Evolutionary conservation across 2,113 vertebrate genomes (phyloP), one percentile per base, ranked within the genome.

Genomic region (Plecotus auritus): DNA sequence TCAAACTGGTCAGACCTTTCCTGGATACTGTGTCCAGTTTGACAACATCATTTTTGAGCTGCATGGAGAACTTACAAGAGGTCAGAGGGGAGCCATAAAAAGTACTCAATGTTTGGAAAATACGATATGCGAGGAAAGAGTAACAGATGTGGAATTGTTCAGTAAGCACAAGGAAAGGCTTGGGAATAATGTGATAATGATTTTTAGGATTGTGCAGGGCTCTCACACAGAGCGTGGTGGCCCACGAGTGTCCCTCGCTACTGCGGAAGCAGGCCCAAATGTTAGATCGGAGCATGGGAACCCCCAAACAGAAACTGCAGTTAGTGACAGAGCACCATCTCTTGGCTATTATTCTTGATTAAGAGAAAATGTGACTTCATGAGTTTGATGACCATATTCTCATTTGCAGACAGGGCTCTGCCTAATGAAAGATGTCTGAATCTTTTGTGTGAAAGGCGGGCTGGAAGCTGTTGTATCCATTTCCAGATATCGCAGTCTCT

Each of bases 1-100:
- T 80, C 20, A 51, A 32, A 78, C 67, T 78, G 54, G 42, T 86
- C 85, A 92, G 88, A 74, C 45, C 73, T 97, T 97, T 96, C 85
- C 90, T 96, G 97, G 94, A 96, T 95, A 81, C 74, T 67, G n/a
- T 84, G 69, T 95, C 88, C 74, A 96, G 12, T 88, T 51, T 92
- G 91, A 70, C 85, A 95, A 88, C 59, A 78, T 40, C 78, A 37
- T 67, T 84, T 93, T 92, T 78, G 78, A 93, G 54, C 77, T 93
- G 7, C 73, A 40, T 23, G 26, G 85, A 87, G 91, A 88, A 77
- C 56, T 59, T 93, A 74, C 59, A 90, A 81, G 89, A 69, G 67
- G 54, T 93, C 95, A 84, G 49, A 69, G n/a, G 61, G 49, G 67
- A 93, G 17, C 61, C 88, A 93, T 97, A 87, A 96, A 93, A 95